Conservation (phyloP, 1,140 invertebrate genomes). For the Tetramorium alpestre region DNA sequence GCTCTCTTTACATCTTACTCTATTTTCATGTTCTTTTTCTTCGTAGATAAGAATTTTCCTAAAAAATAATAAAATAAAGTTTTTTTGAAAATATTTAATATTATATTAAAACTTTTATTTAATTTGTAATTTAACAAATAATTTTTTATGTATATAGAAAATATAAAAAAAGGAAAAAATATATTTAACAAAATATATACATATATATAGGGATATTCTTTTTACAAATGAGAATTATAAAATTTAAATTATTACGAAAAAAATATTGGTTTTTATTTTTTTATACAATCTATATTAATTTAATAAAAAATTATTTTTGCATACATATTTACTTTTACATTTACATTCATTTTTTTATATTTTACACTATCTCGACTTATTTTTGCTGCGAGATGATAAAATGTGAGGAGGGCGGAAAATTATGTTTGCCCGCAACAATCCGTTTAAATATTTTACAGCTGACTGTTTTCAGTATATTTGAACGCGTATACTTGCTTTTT, state of each 20-base stretch:
- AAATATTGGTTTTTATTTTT: not conserved
- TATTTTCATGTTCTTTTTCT: not conserved
- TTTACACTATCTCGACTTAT: not conserved
- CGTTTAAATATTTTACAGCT: slow-evolving; percentile 25
- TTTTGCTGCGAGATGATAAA: not conserved
- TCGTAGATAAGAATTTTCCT: not conserved
- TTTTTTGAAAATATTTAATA: not conserved
- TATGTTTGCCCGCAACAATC: not conserved
- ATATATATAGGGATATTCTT: not conserved
- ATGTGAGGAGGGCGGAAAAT: not conserved
- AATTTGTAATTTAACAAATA: not conserved
- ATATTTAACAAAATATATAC: not conserved
- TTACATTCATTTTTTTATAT: not conserved
- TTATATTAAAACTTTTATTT: not conserved
- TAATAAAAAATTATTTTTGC: not conserved
- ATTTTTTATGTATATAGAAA: not conserved
- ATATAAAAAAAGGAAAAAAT: not conserved
- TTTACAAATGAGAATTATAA: not conserved
- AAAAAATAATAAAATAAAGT: not conserved
- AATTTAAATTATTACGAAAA: not conserved
- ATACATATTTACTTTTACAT: not conserved
- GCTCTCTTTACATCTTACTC: not conserved
- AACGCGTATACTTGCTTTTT: not conserved
- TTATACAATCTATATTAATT: not conserved
- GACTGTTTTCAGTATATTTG: not conserved